Conservation (phyloP, 2,113 vertebrate genomes). For the Blennius ocellaris region DNA sequence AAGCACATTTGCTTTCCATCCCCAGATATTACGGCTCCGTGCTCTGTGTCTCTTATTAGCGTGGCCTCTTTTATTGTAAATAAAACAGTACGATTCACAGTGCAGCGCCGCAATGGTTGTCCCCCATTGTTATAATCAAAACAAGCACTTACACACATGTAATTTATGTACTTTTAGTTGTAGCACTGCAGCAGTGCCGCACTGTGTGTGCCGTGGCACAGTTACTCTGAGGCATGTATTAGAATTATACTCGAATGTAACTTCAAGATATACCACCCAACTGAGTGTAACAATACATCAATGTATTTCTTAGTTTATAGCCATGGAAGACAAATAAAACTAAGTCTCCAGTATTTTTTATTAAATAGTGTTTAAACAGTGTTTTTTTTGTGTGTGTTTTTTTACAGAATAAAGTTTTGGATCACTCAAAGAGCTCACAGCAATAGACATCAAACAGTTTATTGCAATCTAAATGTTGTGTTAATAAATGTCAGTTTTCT, state of each 20-base stretch:
- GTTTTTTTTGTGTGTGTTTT: too few species aligned
- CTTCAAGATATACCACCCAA: too few species aligned
- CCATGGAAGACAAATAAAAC: too few species aligned
- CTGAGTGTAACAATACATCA: too few species aligned
- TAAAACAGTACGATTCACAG: constrained; percentile 58
- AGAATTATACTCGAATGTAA: background rate
- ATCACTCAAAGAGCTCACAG: too few species aligned
- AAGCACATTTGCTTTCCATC: constrained; percentile 77
- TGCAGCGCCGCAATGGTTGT: constrained; percentile 28
- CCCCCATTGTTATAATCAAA: constrained; percentile 40
- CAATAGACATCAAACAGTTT: too few species aligned
- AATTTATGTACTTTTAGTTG: constrained; percentile 28
- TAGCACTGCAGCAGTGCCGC: constrained; percentile 2
- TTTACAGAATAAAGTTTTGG: too few species aligned
- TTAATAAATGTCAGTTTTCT: too few species aligned
- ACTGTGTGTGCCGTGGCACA: background rate
- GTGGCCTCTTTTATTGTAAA: constrained; percentile 62
- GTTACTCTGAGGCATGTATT: background rate
- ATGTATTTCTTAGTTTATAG: too few species aligned
- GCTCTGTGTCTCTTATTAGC: constrained; percentile 62
- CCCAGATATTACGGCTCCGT: constrained; percentile 58
- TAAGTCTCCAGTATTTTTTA: too few species aligned
- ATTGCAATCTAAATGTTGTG: too few species aligned
- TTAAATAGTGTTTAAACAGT: too few species aligned
- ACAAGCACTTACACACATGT: constrained; percentile 24